Percentiles rank a stretch among this genome's conserved stretches.
Evolutionary conservation across 2,797 vertebrate species (phyloP).

Genomic region (Aquila chrysaetos): DNA sequence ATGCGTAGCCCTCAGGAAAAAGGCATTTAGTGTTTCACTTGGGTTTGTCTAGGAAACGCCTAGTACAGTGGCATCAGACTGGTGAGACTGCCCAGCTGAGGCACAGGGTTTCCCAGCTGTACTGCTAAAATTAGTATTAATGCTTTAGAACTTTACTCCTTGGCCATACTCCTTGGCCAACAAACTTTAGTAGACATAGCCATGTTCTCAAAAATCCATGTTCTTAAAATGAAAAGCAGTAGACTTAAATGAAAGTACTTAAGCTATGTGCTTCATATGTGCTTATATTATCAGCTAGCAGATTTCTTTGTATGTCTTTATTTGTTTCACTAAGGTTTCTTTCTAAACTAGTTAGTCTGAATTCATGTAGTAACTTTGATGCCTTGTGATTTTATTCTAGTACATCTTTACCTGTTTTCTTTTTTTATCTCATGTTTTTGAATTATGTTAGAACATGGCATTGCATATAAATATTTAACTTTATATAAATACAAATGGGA

Average conservation of each 20-base stretch:
- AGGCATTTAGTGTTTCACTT: not conserved
- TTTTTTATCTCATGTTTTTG: not conserved
- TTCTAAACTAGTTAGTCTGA: not conserved
- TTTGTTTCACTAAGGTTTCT: not conserved
- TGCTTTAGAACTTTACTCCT: not conserved
- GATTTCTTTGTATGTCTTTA: not conserved
- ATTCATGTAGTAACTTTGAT: not conserved
- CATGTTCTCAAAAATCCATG: not conserved
- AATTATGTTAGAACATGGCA: not conserved
- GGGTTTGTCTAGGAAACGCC: not conserved
- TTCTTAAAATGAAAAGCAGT: not conserved
- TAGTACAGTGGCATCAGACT: rapidly evolving
- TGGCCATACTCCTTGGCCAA: not conserved
- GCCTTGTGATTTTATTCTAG: not conserved
- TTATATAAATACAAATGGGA: not conserved
- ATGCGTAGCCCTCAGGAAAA: not conserved
- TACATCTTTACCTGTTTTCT: not conserved
- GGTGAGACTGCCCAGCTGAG: not conserved
- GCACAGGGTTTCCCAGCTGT: not conserved
- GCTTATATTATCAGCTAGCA: not conserved
- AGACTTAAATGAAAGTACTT: not conserved
- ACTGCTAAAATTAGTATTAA: not conserved
- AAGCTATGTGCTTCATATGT: not conserved
- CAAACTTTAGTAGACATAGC: not conserved
- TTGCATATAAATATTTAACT: not conserved